Evolutionary conservation across 2,797 vertebrate genomes (phyloP).

Genomic region (Tachyglossus aculeatus): DNA sequence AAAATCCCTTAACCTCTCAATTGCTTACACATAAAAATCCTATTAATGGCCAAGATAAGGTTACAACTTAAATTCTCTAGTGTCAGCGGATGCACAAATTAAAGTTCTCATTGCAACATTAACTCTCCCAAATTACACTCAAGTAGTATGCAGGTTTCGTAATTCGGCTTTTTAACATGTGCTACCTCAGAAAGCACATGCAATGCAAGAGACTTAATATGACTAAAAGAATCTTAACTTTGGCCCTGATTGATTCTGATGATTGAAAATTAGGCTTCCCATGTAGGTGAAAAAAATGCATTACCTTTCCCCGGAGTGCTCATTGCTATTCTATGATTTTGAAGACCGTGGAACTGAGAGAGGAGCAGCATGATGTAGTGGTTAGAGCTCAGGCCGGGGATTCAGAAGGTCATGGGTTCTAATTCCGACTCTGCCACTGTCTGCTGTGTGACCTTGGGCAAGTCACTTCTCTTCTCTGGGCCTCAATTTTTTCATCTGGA

Average conservation of each 20-base stretch:
- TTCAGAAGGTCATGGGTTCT: too few species aligned
- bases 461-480: too few species aligned
- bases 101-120: not conserved
- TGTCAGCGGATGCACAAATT: not conserved
- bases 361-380: too few species aligned
- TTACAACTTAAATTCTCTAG: constrained; percentile 4
- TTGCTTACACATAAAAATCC: not conserved
- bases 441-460: too few species aligned
- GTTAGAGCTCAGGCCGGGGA: too few species aligned
- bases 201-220: not conserved
- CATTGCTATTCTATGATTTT: too few species aligned
- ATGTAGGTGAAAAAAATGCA: too few species aligned
- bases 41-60: not conserved
- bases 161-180: not conserved
- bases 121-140: constrained; percentile 2
- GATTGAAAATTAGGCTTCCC: too few species aligned
- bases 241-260: not conserved
- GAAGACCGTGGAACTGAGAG: too few species aligned
- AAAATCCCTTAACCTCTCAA: not conserved
- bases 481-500: too few species aligned
- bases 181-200: not conserved
- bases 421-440: too few species aligned
- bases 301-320: too few species aligned
- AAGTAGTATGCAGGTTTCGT: not conserved
- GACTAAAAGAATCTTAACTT: not conserved